Conservation (phyloP, 2,113 vertebrate genomes). For the Phocoena phocoena region DNA sequence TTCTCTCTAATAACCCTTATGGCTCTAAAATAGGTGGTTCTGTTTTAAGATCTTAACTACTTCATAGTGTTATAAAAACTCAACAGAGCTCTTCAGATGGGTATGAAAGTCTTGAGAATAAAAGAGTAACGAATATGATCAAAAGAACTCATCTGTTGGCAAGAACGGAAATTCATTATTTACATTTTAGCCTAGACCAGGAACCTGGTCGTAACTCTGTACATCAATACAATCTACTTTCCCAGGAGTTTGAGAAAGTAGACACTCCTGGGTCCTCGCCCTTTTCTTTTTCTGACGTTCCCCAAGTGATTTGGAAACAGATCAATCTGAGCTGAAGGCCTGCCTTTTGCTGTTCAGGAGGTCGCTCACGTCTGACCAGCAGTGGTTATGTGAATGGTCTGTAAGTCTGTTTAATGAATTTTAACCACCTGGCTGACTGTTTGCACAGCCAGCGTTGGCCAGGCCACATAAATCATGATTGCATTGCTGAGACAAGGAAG, state of each 20-base stretch:
- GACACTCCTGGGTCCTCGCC: accelerated
- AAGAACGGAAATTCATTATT: background rate
- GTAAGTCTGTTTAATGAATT: background rate
- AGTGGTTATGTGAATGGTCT: background rate
- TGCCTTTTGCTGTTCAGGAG: background rate
- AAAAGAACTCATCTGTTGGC: background rate
- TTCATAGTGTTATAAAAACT: background rate
- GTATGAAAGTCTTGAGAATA: background rate
- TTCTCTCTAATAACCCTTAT: background rate
- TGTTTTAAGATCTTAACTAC: background rate
- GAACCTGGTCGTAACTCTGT: background rate
- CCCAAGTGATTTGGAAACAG: background rate
- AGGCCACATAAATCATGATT: accelerated
- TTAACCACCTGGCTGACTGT: background rate
- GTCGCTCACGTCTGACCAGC: background rate
- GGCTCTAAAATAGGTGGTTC: background rate
- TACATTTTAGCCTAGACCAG: background rate
- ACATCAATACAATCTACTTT: background rate
- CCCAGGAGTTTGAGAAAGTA: background rate
- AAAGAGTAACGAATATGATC: background rate
- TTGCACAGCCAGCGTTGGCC: accelerated
- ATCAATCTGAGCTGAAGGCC: accelerated
- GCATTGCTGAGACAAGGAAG: background rate
- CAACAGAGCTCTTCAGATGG: background rate
- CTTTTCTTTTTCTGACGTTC: background rate